Conservation (phyloP, 1,140 invertebrate species). For the Neomicropteryx cornuta region DNA sequence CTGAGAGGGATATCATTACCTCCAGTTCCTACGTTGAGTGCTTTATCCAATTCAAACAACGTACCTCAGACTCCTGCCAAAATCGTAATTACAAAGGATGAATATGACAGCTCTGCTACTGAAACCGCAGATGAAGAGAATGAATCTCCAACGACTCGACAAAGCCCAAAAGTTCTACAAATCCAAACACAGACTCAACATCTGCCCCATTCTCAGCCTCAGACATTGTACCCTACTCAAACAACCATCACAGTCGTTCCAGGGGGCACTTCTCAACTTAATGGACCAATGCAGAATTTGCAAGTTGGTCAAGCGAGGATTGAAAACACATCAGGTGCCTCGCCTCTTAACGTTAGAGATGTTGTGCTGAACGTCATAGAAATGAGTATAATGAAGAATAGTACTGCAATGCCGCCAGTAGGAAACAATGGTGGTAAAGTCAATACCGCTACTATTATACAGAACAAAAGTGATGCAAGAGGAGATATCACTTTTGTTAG, state of each 20-base stretch:
- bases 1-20: too few relatives aligned
- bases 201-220: constrained; percentile 10
- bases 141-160: constrained; percentile 40
- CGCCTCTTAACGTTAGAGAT: constrained; percentile 59
- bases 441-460: constrained; percentile 5
- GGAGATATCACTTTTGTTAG: constrained; percentile 43
- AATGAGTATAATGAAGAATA: constrained; percentile 55
- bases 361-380: constrained; percentile 66
- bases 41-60: too few relatives aligned
- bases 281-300: constrained; percentile 23
- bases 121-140: constrained; percentile 78
- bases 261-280: constrained; percentile 15
- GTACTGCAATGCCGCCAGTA: constrained; percentile 26
- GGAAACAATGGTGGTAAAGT: too few relatives aligned
- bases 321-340: constrained; percentile 26
- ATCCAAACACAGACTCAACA: constrained; percentile 13
- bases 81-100: constrained; percentile 37
- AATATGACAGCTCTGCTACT: constrained; percentile 77
- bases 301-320: constrained; percentile 7
- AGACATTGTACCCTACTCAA: constrained; percentile 14
- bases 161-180: constrained; percentile 30
- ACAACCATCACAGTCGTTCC: constrained; percentile 19
- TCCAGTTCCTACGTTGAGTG: too few relatives aligned
- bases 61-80: constrained; percentile 16
- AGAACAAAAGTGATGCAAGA: constrained; percentile 22